These are phyloP conservation scores for Diachrysia chrysitis DNA, from an alignment of 2,888 invertebrate species.

Conservation along the genomic window DNA sequence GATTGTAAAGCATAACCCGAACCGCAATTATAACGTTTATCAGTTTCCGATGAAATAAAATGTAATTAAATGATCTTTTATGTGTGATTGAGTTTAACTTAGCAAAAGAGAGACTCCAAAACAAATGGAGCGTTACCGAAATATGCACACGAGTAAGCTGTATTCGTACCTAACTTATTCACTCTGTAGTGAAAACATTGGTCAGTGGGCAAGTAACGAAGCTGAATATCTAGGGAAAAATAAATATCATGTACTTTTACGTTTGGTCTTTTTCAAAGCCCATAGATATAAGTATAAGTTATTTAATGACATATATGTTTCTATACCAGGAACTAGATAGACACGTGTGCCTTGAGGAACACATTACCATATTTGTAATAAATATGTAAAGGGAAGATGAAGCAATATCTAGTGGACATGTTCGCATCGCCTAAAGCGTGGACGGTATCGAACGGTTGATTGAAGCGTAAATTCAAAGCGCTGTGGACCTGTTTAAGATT, in stretches of 20 bases:
- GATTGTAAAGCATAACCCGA: too few relatives aligned
- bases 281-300: neutral
- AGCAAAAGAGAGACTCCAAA: neutral
- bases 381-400: slow-evolving; percentile 48
- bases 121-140: neutral
- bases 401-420: slow-evolving; percentile 42
- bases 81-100: neutral
- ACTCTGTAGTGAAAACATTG: slow-evolving; percentile 5
- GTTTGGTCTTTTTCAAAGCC: too few relatives aligned
- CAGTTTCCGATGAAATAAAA: too few relatives aligned
- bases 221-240: neutral
- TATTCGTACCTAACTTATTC: slow-evolving; percentile 5
- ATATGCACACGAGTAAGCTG: slow-evolving; percentile 4
- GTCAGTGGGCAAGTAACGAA: neutral
- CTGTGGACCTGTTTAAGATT: slow-evolving; percentile 28
- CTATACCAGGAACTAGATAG: neutral
- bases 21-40: too few relatives aligned
- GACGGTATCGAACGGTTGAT: slow-evolving; percentile 40
- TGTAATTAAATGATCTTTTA: neutral
- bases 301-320: neutral
- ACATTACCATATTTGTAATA: slow-evolving; percentile 48
- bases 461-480: slow-evolving; percentile 40
- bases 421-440: slow-evolving; percentile 25
- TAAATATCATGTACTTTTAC: neutral
- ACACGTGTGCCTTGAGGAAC: slow-evolving; percentile 10